These are phyloP conservation scores for Parazoanthus darwini DNA, from an alignment of 92 coral and sea anemone species.

Conservation along the genomic window DNA sequence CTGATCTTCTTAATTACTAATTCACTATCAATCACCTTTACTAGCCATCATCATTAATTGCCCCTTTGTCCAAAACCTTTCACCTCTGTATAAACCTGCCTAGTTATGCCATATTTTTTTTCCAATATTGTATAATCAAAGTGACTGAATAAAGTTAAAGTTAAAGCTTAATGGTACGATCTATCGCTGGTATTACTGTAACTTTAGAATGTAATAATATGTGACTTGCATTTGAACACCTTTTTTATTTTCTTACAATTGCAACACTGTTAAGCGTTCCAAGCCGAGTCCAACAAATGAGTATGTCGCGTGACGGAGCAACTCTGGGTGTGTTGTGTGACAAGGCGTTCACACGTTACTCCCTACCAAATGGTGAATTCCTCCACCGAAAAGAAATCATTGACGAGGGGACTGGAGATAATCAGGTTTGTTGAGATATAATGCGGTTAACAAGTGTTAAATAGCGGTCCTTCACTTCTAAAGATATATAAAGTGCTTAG, in stretches of 20 bases:
- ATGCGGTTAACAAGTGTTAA: not conserved
- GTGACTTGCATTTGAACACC: too few relatives aligned
- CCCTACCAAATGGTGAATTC: slow-evolving; percentile 17
- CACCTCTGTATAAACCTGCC: too few relatives aligned
- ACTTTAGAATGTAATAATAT: too few relatives aligned
- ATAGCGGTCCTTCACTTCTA: not conserved
- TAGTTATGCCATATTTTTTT: too few relatives aligned
- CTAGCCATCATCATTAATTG: too few relatives aligned
- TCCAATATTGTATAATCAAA: too few relatives aligned
- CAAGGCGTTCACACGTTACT: slow-evolving; percentile 26
- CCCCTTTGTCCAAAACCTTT: too few relatives aligned
- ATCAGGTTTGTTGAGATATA: slow-evolving; percentile 15
- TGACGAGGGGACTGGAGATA: slow-evolving; percentile 41
- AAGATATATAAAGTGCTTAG: not conserved
- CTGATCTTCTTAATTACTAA: too few relatives aligned
- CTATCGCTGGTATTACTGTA: too few relatives aligned
- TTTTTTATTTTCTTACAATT: not conserved
- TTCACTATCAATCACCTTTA: too few relatives aligned
- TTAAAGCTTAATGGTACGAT: too few relatives aligned
- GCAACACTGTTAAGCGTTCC: slow-evolving; percentile 1
- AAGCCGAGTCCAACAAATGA: slow-evolving; percentile 15
- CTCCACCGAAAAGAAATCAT: slow-evolving; percentile 21
- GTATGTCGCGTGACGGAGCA: slow-evolving; percentile 30
- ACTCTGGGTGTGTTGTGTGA: slow-evolving; percentile 33
- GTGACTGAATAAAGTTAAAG: too few relatives aligned